Conservation (phyloP, 92 coral and sea anemone genomes). For the Nematostella vectensis region DNA sequence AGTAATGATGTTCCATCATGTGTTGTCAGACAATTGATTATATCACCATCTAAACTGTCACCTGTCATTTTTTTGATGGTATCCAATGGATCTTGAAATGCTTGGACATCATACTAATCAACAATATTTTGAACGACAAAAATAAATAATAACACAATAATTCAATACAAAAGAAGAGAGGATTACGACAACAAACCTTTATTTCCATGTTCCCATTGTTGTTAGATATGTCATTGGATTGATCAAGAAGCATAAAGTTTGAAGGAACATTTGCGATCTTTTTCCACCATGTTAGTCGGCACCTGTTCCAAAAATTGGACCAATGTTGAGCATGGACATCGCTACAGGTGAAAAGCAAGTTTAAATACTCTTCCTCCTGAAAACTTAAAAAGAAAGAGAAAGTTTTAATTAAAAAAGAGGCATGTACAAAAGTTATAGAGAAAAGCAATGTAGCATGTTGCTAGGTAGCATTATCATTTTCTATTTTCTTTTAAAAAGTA, state of each 20-base stretch:
- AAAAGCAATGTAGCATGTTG: too few relatives aligned
- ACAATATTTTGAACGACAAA: not conserved
- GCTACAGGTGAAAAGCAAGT: conserved; percentile 59
- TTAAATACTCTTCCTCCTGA: conserved; percentile 47
- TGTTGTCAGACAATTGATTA: not conserved
- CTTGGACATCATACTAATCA: not conserved
- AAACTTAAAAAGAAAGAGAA: conserved; percentile 57
- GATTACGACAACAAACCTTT: not conserved
- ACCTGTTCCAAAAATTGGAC: conserved; percentile 87
- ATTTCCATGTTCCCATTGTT: conserved; percentile 5
- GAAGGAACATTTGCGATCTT: conserved; percentile 83
- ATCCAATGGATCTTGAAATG: conserved; percentile 26
- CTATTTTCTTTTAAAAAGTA: too few relatives aligned
- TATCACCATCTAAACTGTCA: conserved; percentile 7
- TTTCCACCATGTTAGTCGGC: conserved; percentile 94
- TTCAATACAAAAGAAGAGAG: not conserved
- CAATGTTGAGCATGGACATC: conserved; percentile 64
- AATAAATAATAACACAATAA: too few relatives aligned
- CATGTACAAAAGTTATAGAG: too few relatives aligned
- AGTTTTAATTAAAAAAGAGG: too few relatives aligned
- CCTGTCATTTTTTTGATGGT: conserved; percentile 16
- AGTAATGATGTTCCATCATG: conserved; percentile 16
- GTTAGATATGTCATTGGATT: not conserved
- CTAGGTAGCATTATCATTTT: too few relatives aligned
- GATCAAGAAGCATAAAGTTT: conserved; percentile 46